Percentiles rank a stretch among this genome's conserved stretches.
Conservation (phyloP, 2,888 invertebrate species). For the Calliscelio sp. region DNA sequence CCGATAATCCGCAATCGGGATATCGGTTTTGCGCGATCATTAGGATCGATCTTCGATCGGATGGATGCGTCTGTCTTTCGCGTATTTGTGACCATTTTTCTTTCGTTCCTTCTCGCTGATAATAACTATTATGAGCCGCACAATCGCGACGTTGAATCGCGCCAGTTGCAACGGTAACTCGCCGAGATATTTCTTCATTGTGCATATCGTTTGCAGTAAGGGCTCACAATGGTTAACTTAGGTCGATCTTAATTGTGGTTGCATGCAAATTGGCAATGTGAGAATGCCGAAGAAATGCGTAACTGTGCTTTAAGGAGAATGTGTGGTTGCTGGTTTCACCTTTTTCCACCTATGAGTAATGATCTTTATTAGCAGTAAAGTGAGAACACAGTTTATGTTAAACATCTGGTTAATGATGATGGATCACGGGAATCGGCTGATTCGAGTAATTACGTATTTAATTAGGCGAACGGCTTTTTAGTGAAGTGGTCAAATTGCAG, state of each 20-base stretch:
- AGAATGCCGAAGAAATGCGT: conserved; percentile 60
- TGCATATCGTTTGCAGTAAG: conserved; percentile 55
- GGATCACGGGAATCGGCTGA: no score
- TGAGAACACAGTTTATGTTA: no score
- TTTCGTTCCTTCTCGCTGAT: conserved; percentile 20
- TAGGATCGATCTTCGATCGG: conserved; percentile 39
- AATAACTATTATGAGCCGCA: conserved; percentile 80
- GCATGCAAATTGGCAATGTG: conserved; percentile 80
- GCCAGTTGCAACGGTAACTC: conserved; percentile 82
- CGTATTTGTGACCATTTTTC: conserved; percentile 33
- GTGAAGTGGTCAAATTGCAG: no score
- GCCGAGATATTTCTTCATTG: conserved; percentile 73
- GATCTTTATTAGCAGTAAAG: no score
- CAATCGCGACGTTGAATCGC: conserved; percentile 79
- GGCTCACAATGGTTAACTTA: conserved; percentile 71
- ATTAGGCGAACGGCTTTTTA: no score
- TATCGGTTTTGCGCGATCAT: conserved; percentile 51
- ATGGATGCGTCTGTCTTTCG: conserved; percentile 1
- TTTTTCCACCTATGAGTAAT: no score
- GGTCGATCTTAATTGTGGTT: conserved; percentile 66
- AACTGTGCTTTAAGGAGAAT: conserved; percentile 67
- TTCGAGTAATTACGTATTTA: no score
- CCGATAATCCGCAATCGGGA: conserved; percentile 58
- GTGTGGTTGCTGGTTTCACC: conserved; percentile 22
- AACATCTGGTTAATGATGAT: no score